Conservation (phyloP, 2,888 invertebrate genomes). For the Meandrusa payeni region DNA sequence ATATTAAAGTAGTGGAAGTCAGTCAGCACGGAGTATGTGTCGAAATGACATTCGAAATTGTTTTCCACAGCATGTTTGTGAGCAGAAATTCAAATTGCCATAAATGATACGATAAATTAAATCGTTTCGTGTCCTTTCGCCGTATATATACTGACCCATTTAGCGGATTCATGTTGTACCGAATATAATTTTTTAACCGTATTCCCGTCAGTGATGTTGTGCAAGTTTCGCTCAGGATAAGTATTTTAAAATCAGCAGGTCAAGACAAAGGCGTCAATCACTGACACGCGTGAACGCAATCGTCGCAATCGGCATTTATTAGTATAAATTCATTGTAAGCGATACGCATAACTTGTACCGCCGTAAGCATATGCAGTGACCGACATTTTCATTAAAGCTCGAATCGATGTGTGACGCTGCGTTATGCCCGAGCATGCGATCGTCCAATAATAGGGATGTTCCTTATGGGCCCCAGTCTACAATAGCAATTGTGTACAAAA, state of each 20-base stretch:
- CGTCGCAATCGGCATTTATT: conserved; percentile 39
- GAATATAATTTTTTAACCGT: conserved; percentile 3
- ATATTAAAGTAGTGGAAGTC: too few relatives aligned
- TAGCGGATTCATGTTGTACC: conserved; percentile 1
- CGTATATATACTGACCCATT: too few relatives aligned
- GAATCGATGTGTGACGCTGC: conserved; percentile 38
- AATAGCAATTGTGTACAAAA: too few relatives aligned
- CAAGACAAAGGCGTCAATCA: conserved; percentile 12
- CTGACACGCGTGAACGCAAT: conserved; percentile 32
- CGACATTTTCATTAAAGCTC: conserved; percentile 63
- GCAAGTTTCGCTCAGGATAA: neutral
- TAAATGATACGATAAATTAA: conserved; percentile 11
- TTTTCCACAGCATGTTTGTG: too few relatives aligned
- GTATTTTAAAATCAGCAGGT: conserved; percentile 7
- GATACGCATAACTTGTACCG: conserved; percentile 59
- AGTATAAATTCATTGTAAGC: conserved; percentile 58
- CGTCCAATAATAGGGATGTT: too few relatives aligned
- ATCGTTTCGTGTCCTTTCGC: too few relatives aligned
- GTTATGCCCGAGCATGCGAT: neutral
- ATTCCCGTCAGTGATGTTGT: neutral
- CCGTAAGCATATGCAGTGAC: conserved; percentile 65
- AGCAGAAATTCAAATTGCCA: conserved; percentile 1
- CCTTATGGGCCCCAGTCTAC: too few relatives aligned
- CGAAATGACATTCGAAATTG: too few relatives aligned
- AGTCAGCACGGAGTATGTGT: too few relatives aligned